These are phyloP conservation scores for Alexandromys fortis DNA, from an alignment of 2,113 vertebrate species.

Conservation along the genomic window DNA sequence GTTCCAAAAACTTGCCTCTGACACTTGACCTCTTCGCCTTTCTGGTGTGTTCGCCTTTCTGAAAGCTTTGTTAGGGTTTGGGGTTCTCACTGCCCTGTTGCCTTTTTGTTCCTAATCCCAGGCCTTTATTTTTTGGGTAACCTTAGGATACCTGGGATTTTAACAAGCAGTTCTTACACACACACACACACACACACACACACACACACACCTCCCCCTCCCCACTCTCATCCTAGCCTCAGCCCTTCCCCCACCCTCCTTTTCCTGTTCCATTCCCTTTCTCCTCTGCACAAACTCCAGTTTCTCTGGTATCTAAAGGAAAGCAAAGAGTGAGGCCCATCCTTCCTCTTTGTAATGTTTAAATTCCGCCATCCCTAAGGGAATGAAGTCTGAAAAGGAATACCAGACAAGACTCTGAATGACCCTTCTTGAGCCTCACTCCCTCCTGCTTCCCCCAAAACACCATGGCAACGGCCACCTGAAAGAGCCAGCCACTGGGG, in stretches of 20 bases:
- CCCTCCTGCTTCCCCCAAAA: constrained; percentile 60
- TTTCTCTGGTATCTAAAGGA: constrained; percentile 36
- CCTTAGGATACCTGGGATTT: constrained; percentile 4
- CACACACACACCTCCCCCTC: not conserved
- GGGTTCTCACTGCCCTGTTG: not conserved
- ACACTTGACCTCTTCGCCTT: not conserved
- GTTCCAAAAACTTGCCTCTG: constrained; percentile 11
- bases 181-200: not conserved
- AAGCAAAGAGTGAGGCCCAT: constrained; percentile 25
- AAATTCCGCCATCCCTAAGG: constrained; percentile 41
- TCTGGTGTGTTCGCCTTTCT: not conserved
- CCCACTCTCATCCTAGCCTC: not conserved
- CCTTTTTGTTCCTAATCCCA: not conserved
- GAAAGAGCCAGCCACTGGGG: constrained; percentile 43
- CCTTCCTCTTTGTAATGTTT: constrained; percentile 35
- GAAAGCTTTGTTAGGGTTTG: not conserved
- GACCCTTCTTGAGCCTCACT: constrained; percentile 62
- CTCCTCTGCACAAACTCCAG: constrained; percentile 24
- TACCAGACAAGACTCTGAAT: constrained; percentile 56
- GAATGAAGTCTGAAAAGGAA: constrained; percentile 67
- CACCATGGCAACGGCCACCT: constrained; percentile 75
- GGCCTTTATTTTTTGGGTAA: constrained; percentile 3
- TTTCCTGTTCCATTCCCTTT: constrained; percentile 37
- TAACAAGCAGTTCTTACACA: constrained; percentile 33
- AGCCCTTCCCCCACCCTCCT: constrained; percentile 45